A percentile compares a stretch with the other conserved stretches of the same genome.
phyloP scores from a whole-genome alignment of 1,140 invertebrate genomes.

The Lucilia cuprina region DNA sequence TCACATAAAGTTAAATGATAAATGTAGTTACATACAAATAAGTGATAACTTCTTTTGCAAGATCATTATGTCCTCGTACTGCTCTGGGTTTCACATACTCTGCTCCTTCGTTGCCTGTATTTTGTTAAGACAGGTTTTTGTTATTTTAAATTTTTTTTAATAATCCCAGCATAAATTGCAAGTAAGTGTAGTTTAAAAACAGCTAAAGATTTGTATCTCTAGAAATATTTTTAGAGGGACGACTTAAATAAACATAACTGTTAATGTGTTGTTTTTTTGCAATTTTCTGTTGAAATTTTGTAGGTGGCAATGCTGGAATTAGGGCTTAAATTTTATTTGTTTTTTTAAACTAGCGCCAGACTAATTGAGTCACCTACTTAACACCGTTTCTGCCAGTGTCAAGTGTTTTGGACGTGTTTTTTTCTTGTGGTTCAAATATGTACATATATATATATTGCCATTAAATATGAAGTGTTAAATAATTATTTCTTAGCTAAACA shows the following conservation, averaged over 20 bases:
- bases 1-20: slow-evolving; percentile 34
- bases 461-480: background rate
- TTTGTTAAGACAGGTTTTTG: background rate
- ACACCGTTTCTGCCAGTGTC: background rate
- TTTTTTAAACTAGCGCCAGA: slow-evolving; percentile 3
- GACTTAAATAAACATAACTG: background rate
- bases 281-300: background rate
- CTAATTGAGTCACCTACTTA: slow-evolving; percentile 11
- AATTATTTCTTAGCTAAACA: background rate
- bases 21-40: slow-evolving; percentile 26
- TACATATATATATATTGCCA: background rate
- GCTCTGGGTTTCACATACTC: no score
- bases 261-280: background rate
- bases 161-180: background rate
- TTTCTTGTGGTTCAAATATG: background rate
- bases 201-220: background rate
- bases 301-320: background rate
- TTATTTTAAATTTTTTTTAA: background rate
- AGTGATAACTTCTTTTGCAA: background rate
- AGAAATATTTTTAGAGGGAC: background rate
- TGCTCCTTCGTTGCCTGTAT: background rate
- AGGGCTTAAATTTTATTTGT: background rate
- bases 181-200: background rate
- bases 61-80: background rate
- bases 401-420: background rate